phyloP scores from a whole-genome alignment of 2,113 vertebrate genomes.

The Cebus imitator region DNA sequence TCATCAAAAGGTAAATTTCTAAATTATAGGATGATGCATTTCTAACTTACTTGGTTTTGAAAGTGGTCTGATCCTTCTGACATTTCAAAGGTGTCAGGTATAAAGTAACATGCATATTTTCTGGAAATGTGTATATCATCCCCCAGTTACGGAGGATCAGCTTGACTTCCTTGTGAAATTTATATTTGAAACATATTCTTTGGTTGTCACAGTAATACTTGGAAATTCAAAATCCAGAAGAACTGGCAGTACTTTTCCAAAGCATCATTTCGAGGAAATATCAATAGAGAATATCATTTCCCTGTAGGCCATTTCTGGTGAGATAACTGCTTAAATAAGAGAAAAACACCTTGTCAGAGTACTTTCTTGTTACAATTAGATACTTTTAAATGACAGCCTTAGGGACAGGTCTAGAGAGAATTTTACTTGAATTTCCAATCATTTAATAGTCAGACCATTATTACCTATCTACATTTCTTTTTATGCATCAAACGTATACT shows the following conservation, averaged over 20 bases:
- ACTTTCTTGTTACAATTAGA: constrained; percentile 34
- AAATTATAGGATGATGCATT: background rate
- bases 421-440: background rate
- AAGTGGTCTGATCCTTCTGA: background rate
- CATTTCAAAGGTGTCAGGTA: background rate
- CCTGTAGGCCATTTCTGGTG: background rate
- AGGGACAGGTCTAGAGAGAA: background rate
- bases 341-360: background rate
- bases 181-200: background rate
- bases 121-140: background rate
- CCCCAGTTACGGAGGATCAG: background rate
- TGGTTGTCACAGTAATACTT: background rate
- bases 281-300: background rate
- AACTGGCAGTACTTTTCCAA: background rate
- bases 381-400: background rate
- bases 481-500: background rate
- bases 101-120: background rate
- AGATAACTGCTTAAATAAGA: background rate
- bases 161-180: background rate
- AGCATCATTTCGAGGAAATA: background rate
- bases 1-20: background rate
- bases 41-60: background rate
- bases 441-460: background rate
- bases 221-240: background rate
- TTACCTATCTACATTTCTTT: background rate